Evolutionary conservation across 1,140 invertebrate genomes (phyloP).

Genomic region (Prorops nasuta): DNA sequence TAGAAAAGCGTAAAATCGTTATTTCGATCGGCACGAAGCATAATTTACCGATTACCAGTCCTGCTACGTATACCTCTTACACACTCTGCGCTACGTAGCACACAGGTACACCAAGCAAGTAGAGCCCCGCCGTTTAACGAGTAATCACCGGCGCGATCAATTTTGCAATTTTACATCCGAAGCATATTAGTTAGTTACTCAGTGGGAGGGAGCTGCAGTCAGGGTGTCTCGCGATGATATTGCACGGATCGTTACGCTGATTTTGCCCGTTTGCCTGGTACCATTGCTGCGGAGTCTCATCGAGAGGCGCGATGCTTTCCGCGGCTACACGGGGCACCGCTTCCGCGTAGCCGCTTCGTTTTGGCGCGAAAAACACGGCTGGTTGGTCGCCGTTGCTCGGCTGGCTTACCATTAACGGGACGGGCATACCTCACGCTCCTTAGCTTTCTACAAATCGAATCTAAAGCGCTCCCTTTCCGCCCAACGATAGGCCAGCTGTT

Average conservation of each 20-base stretch:
- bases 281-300: no score
- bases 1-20: conserved; percentile 15
- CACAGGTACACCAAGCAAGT: no score
- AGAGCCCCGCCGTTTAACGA: conserved; percentile 23
- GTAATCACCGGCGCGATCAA: conserved; percentile 37
- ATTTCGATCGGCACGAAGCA: conserved; percentile 18
- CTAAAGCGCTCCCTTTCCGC: no score
- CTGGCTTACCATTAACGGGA: not conserved
- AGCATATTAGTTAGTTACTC: conserved; percentile 27
- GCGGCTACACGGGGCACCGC: not conserved
- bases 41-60: conserved; percentile 18
- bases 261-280: no score
- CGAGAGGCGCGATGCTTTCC: not conserved
- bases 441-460: no score
- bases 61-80: not conserved
- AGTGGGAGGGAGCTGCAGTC: conserved; percentile 20
- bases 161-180: conserved; percentile 36
- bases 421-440: not conserved
- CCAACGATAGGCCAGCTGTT: no score
- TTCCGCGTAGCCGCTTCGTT: no score
- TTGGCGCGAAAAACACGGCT: no score
- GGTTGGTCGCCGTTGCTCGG: no score
- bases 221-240: conserved; percentile 13
- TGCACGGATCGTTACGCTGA: no score
- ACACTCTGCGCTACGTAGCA: not conserved